Evolutionary conservation across 2,797 vertebrate genomes (phyloP), one percentile per base, ranked within the genome.

Genomic region (Crax fasciolata): DNA sequence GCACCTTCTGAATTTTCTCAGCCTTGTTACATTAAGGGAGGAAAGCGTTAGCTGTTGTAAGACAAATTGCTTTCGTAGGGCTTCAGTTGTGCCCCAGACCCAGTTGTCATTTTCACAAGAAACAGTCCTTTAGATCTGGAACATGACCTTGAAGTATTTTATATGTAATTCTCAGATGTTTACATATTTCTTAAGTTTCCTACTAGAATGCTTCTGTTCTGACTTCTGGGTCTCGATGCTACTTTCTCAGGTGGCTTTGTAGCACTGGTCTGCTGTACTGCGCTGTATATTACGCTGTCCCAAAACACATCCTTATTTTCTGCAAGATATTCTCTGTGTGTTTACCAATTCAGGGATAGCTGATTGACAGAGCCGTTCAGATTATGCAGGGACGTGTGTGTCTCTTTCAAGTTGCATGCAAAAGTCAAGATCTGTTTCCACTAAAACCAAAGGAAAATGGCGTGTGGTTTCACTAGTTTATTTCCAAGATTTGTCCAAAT

Each of bases 191-290:
- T 16, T 51, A 72, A 39, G 38, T 78, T 92, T 80, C 71, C 57
- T 55, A 78, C 30, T 23, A 74, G 67, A 84, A 63, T 8, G 9
- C 61, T 92, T 92, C 30, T 86, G 15, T 51, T 90, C 91, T 74
- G 87, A 57, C 30, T 86, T 86, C 25, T 77, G 74, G 44, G n/a
- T 65, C 72, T 72, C 30, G 25, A 8, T 32, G 76, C 3, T 19
- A 70, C 49, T 84, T 94, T 87, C 44, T 71, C 38, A 73, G 44
- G 27, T 87, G 68, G 39, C 27, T 95, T 68, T 62, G 71, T 93
- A 59, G 28, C 18, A 7, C 12, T 71, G 49, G 18, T 74, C 55
- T 93, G 25, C 59, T 77, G 0, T 86, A 25, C 24, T 81, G 63
- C 19, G 14, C 25, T 55, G 27, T 59, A 11, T 83, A 43, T 24